These are phyloP conservation scores for Campylomormyrus numenius DNA, from an alignment of 2,113 vertebrate genomes.

Conservation along the genomic window DNA sequence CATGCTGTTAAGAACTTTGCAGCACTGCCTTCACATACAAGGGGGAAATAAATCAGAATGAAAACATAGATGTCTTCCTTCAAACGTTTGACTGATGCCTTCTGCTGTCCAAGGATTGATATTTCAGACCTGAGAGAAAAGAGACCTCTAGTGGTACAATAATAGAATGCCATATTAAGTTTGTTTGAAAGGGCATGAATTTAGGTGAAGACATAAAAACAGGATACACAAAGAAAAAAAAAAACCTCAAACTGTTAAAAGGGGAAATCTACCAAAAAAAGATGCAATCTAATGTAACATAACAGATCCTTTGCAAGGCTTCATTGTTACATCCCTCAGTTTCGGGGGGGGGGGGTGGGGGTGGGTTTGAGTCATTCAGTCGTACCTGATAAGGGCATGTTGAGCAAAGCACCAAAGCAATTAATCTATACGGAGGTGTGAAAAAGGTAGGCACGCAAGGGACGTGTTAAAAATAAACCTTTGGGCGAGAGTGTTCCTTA, in stretches of 20 bases:
- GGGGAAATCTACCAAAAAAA: neutral
- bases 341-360: neutral
- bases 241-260: neutral
- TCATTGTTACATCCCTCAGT: neutral
- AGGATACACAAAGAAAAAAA: neutral
- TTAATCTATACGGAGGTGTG: neutral
- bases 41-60: neutral
- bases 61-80: neutral
- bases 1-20: neutral
- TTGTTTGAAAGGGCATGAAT: neutral
- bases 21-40: neutral
- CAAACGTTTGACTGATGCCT: neutral
- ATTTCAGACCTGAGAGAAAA: neutral
- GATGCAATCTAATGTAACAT: neutral
- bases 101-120: neutral
- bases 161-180: neutral
- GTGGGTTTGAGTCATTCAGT: neutral
- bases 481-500: neutral
- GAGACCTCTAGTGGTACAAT: conserved; percentile 10
- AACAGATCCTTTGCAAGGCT: neutral
- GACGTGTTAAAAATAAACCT: neutral
- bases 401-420: conserved; percentile 9
- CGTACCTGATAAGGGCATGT: conserved; percentile 1
- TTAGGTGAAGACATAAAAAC: neutral
- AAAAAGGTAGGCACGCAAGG: neutral